Base-by-base conservation (phyloP, 2,797 vertebrate genomes). In the Darevskia nairensis region DNA sequence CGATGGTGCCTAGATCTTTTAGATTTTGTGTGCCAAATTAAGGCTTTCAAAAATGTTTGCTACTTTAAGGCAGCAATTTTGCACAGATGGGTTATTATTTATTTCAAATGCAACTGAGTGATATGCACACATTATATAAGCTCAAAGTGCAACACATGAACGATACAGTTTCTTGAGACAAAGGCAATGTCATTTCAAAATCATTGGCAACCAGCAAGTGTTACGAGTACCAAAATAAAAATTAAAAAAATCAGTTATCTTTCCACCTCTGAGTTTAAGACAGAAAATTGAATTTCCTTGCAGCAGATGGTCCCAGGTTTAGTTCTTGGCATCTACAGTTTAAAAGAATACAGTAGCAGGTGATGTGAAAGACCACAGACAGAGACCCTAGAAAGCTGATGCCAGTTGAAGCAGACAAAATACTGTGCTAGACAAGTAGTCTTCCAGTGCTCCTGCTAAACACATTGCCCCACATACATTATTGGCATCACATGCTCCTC, bases 241-340 rank as follows among this genome's bases (percentile, higher is more conserved):
- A 50, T 46, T 9, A 46, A 15, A 55, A 4, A 4, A 55, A 55
- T 15, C 50, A 32, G 69, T 74, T 15, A 6, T 74, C 71, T 74
- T 74, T 74, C 32, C 32, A 35, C 29, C 3, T 64, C n/a, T 0
- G 29, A 71, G 3, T 29, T 68, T 55, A 84, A 46, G 74, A 66
- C 17, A 77, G 59, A 59, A 85, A 66, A 77, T 11, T 85, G 84
- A 77, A 85, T 68, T 77, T 85, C 39, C 59, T 35, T 39, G 85
- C 1, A 80, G 46, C 66, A 29, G 11, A 81, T 27, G 2, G 25
- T 39, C 23, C 25, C 5, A 66, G 61, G 35, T 41, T 66, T 25
- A 81, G 11, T 25, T 35, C 59, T 32, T 25, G 55, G 13, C 21
- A 39, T 13, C 32, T 66, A 41, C 32, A 72, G 32, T 15, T 39